Base-by-base conservation (phyloP, 2,113 vertebrate species). In the Hyperoodon ampullatus region DNA sequence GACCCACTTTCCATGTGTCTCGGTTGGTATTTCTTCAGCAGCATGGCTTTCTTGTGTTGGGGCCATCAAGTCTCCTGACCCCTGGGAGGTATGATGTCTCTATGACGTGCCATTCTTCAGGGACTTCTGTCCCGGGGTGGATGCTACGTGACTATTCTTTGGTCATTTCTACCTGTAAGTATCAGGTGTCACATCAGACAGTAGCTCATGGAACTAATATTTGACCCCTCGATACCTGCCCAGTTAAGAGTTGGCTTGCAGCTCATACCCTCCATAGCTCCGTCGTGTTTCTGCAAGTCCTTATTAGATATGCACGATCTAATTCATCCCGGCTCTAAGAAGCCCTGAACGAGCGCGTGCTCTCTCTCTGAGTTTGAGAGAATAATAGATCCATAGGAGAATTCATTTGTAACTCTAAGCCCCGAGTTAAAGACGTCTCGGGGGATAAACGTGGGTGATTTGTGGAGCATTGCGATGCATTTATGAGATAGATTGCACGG, bases 371-470 rank as follows among this genome's bases (percentile, higher is more conserved):
- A 18, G 9, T 84, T 60, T 90, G 96, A 94, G 50, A 82, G 94
- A 89, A 94, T 86, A 92, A 95, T 75, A 90, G 87, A 94, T 92
- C 83, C 95, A 92, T 47, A 44, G 92, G 92, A 96, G 96, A 90
- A 70, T 89, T 95, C 97, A 74, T 92, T 58, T 96, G 92, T 89
- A 74, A 70, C 80, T 74, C 95, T 93, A 89, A 98, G 83, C 96
- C 94, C 94, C 13, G 33, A 78, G 92, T 94, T 95, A 93, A 89
- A 89, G 92, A 74, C 0, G 1, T 82, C 95, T 81, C 35, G 0
- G 15, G 89, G 95, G 92, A 91, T 30, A 30, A 55, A 83, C 13
- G 30, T 77, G 88, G 87, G 89, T 94, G 95, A 95, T 91, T 85
- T 82, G 95, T 89, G 88, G 92, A 89, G 15, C 87, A 35, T 23